A percentile compares a stretch with the other conserved stretches of the same genome.
phyloP scores from a whole-genome alignment of 23 tunicate species.

The Corella eumyota region DNA sequence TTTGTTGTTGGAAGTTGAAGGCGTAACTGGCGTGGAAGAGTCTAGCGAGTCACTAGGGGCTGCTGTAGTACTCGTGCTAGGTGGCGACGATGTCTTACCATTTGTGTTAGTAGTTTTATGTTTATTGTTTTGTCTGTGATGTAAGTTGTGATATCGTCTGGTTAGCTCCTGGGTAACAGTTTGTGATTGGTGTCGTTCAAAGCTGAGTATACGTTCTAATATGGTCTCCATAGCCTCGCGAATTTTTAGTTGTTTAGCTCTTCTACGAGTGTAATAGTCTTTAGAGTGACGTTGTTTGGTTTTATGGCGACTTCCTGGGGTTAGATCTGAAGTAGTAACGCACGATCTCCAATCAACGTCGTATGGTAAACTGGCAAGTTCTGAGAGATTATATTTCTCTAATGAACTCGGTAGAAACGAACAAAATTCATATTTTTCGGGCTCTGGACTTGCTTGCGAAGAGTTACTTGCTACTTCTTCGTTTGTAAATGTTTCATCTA shows the following conservation, averaged over 20 bases:
- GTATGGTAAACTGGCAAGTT: constrained; percentile 22
- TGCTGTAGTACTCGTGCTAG: not conserved
- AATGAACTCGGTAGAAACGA: constrained; percentile 20
- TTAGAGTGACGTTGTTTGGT: not conserved
- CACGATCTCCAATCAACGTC: constrained; percentile 28
- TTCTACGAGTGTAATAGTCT: not conserved
- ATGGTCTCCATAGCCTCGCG: constrained; percentile 9
- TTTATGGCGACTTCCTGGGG: not conserved
- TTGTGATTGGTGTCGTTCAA: constrained; percentile 22
- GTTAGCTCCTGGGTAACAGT: constrained; percentile 10
- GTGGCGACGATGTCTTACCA: too few relatives aligned
- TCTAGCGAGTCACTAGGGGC: not conserved
- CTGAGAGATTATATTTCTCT: constrained; percentile 15
- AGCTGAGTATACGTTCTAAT: constrained; percentile 15
- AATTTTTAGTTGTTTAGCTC: not conserved
- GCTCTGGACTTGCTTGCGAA: too few relatives aligned
- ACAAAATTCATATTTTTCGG: constrained; percentile 31
- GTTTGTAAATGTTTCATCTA: too few relatives aligned
- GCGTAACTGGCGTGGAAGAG: not conserved
- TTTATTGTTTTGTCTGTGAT: constrained; percentile 3
- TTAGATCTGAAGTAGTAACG: not conserved
- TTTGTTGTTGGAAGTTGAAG: not conserved
- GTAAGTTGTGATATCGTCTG: constrained; percentile 13
- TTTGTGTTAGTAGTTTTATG: not conserved
- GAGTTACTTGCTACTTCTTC: too few relatives aligned